Conservation (phyloP, 2,888 invertebrate genomes). For the Melanophora roralis region DNA sequence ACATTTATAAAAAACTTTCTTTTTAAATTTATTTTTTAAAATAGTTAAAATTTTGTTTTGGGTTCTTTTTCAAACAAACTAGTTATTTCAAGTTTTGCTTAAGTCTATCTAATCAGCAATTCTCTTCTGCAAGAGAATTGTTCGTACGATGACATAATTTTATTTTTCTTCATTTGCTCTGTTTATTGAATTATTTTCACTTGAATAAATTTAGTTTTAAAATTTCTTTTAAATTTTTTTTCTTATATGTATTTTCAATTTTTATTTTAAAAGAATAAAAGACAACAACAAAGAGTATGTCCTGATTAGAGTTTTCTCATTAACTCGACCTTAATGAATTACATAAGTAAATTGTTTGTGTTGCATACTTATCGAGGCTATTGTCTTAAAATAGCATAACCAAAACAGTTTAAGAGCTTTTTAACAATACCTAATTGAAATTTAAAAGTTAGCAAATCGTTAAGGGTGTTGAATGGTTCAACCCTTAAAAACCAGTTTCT, state of each 20-base stretch:
- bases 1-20: too few species aligned
- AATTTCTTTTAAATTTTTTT: constrained; percentile 1
- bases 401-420: too few species aligned
- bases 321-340: constrained; percentile 1
- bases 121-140: not conserved
- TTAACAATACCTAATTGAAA: too few species aligned
- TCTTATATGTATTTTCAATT: not conserved
- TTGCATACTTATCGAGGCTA: not conserved
- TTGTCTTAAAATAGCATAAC: too few species aligned
- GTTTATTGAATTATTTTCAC: constrained; percentile 50
- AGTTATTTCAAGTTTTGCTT: not conserved
- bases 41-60: too few species aligned
- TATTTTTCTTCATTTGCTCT: not conserved
- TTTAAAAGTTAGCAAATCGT: too few species aligned
- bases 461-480: too few species aligned
- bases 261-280: not conserved
- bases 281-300: not conserved
- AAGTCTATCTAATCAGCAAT: not conserved
- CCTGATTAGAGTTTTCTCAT: not conserved
- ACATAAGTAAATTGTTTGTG: not conserved
- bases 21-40: too few species aligned
- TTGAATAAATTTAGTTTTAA: constrained; percentile 25
- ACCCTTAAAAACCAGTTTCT: too few species aligned
- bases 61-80: not conserved
- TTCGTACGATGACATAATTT: constrained; percentile 35